Evolutionary conservation across 1,140 invertebrate genomes (phyloP).

Genomic region (Bombyx mandarina): DNA sequence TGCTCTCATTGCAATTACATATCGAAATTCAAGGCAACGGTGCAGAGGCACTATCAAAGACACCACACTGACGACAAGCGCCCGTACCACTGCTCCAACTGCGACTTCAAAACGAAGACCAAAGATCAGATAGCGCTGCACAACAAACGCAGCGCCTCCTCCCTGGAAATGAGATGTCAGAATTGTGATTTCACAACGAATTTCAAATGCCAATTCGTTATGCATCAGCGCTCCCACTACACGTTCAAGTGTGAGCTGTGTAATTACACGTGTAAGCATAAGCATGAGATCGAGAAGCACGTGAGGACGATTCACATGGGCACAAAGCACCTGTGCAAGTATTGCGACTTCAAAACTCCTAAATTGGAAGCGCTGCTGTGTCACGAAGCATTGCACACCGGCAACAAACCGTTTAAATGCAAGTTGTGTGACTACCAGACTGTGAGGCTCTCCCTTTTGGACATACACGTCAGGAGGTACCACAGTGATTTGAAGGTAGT

Average conservation of each 20-base stretch:
- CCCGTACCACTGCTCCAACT: slow-evolving; percentile 42
- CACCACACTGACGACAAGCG: slow-evolving; percentile 38
- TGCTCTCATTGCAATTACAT: slow-evolving; percentile 36
- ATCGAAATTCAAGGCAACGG: slow-evolving; percentile 43
- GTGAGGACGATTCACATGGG: slow-evolving; percentile 27
- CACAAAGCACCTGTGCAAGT: slow-evolving; percentile 33
- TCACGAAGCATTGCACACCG: slow-evolving; percentile 42
- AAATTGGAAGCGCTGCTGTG: slow-evolving; percentile 36
- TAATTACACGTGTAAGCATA: slow-evolving; percentile 34
- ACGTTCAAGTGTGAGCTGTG: slow-evolving; percentile 31
- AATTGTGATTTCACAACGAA: slow-evolving; percentile 26
- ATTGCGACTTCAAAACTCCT: slow-evolving; percentile 34
- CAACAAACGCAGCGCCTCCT: slow-evolving; percentile 33
- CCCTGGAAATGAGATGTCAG: slow-evolving; percentile 19
- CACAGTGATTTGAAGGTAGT: slow-evolving; percentile 21
- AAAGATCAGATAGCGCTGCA: slow-evolving; percentile 48
- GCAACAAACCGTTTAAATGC: slow-evolving; percentile 40
- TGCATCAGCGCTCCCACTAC: slow-evolving; percentile 41
- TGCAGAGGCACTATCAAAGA: slow-evolving; percentile 45
- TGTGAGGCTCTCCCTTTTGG: slow-evolving; percentile 27
- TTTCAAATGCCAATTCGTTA: slow-evolving; percentile 38
- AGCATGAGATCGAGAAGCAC: slow-evolving; percentile 41
- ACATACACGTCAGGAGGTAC: slow-evolving; percentile 30
- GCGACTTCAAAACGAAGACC: slow-evolving; percentile 48
- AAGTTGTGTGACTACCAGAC: slow-evolving; percentile 28